Base-by-base conservation (phyloP, 2,888 invertebrate genomes). In the Onchidella celtica region DNA sequence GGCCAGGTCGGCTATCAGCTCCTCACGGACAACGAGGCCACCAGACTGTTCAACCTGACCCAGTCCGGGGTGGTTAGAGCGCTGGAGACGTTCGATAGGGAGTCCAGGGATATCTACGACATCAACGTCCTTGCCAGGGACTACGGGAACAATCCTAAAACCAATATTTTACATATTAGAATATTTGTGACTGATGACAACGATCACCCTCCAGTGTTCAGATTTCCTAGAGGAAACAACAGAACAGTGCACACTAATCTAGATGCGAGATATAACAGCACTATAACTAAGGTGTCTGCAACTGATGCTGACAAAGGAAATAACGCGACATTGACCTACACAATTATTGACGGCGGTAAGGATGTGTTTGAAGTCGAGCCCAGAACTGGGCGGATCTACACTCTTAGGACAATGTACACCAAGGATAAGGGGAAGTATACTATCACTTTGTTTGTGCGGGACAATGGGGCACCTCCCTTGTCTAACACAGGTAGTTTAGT, bases 71-170 rank as follows among this genome's bases (percentile, higher is more conserved):
- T 82, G 1, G 82, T 90, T 9, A 79, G 84, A 24, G 87, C 89
- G 6, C 87, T 86, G 29, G 81, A 77, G n/a, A 65, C 79, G 17
- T 84, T 91, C 27, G 89, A 91, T 82, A 84, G 90, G 32, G 91
- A 91, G 74, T 57, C 74, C 9, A 76, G 87, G 1, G 82, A 81
- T 24, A 74, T 84, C 0, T 90, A 89, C 82, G 83, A 85, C 47
- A 88, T 91, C 73, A 85, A 82, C 1, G 87, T 91, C 3, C 83
- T 89, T n/a, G 91, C 90, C n/a, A 86, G 83, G 17, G 91, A 91
- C 83, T 86, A 87, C n/a, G 91, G 91, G 0, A 89, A 89, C 3
- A 89, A 88, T 1, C 74, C 86, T 4, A 47, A 61, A 47, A 77
- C 79, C 57, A 83, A 85, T 34, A 79, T 85, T 1, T 86, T 85